Evolutionary conservation across 2,113 vertebrate genomes (phyloP).

Genomic region (Apteryx mantelli): DNA sequence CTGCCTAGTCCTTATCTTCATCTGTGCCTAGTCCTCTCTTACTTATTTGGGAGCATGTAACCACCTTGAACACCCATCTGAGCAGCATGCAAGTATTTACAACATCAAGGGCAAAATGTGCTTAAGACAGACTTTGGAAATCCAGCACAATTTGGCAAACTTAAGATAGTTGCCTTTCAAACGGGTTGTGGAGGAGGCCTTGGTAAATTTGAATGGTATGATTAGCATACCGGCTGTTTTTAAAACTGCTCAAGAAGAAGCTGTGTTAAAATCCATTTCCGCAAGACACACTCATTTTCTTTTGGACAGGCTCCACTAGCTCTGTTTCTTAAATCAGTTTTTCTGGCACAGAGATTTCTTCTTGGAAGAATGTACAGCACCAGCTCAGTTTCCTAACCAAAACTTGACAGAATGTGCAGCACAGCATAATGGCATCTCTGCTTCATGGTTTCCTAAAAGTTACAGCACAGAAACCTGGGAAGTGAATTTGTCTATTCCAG

Average conservation of each 20-base stretch:
- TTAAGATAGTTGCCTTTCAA: slow-evolving; percentile 57
- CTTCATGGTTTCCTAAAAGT: slow-evolving; percentile 7
- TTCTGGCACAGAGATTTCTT: slow-evolving; percentile 53
- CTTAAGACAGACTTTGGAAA: slow-evolving; percentile 63
- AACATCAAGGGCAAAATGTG: slow-evolving; percentile 42
- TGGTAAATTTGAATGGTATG: slow-evolving; percentile 69
- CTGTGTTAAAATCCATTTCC: slow-evolving; percentile 68
- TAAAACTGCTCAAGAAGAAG: slow-evolving; percentile 70
- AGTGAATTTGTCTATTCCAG: not conserved
- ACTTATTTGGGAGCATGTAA: not conserved
- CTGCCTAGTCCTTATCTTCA: not conserved
- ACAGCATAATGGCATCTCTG: slow-evolving; percentile 39
- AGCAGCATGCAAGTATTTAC: slow-evolving; percentile 12
- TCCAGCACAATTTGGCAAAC: slow-evolving; percentile 60
- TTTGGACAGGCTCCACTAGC: slow-evolving; percentile 68
- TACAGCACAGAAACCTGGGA: slow-evolving; percentile 5
- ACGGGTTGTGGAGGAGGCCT: slow-evolving; percentile 68
- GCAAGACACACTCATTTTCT: slow-evolving; percentile 65
- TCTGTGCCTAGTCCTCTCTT: not conserved
- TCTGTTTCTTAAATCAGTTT: slow-evolving; percentile 69
- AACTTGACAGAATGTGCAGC: slow-evolving; percentile 64
- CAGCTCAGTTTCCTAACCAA: slow-evolving; percentile 60
- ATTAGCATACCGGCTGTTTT: slow-evolving; percentile 70
- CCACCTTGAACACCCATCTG: slow-evolving; percentile 14
- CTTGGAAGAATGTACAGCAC: slow-evolving; percentile 65